These are phyloP conservation scores for Eupeodes latifasciatus DNA, from an alignment of 2,888 invertebrate genomes.

Conservation along the genomic window DNA sequence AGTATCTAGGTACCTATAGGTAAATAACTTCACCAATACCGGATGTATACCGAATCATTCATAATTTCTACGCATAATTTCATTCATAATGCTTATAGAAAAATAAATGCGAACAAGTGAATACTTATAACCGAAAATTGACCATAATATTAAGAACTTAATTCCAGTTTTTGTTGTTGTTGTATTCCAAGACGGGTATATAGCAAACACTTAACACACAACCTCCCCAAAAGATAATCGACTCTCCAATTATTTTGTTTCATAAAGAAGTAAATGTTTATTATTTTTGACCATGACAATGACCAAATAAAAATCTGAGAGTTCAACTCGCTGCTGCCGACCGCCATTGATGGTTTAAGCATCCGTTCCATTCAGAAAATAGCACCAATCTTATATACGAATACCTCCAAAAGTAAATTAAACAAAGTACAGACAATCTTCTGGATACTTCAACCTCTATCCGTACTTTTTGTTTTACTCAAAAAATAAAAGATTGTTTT, in stretches of 20 bases:
- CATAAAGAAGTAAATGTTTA: constrained; percentile 50
- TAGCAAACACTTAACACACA: background rate
- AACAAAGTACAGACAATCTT: constrained; percentile 13
- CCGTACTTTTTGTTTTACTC: constrained; percentile 12
- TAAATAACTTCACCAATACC: constrained; percentile 8
- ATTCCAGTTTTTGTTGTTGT: background rate
- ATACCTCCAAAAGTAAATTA: constrained; percentile 25
- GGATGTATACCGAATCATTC: constrained; percentile 64
- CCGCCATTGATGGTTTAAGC: constrained; percentile 31
- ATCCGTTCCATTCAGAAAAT: constrained; percentile 62
- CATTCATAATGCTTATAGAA: constrained; percentile 30
- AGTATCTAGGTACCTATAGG: background rate
- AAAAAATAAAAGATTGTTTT: constrained; percentile 20
- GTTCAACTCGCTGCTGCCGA: constrained; percentile 29
- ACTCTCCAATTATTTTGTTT: constrained; percentile 56
- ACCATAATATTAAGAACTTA: constrained; percentile 48
- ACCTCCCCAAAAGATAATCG: constrained; percentile 48
- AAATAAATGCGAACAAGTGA: constrained; percentile 18
- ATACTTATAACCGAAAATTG: constrained; percentile 42
- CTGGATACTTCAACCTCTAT: background rate
- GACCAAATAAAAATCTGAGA: constrained; percentile 65
- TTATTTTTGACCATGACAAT: constrained; percentile 75
- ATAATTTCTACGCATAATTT: constrained; percentile 66
- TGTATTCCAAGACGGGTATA: too few species aligned
- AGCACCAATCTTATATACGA: constrained; percentile 39